Conservation (phyloP, 2,113 vertebrate genomes). For the Marmota monax region DNA sequence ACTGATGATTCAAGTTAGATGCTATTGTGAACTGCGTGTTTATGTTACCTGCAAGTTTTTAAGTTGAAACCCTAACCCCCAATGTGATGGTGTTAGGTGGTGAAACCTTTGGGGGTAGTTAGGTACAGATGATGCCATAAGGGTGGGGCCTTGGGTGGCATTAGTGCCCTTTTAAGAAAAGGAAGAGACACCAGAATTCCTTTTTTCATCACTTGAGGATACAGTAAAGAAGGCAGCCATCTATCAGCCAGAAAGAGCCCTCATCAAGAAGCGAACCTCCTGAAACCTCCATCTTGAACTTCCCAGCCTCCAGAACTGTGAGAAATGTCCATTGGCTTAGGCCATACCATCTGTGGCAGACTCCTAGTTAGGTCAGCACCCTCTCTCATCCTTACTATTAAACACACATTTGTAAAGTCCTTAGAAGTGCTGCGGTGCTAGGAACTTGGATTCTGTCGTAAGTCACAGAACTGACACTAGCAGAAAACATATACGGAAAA, state of each 20-base stretch:
- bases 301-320: neutral
- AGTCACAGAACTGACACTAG: neutral
- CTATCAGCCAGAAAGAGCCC: neutral
- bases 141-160: neutral
- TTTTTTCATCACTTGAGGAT: neutral
- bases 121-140: neutral
- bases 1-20: neutral
- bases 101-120: neutral
- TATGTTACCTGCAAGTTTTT: neutral
- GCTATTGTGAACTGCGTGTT: neutral
- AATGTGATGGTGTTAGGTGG: neutral
- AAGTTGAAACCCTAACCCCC: neutral
- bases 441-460: neutral
- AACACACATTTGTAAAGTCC: neutral
- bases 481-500: constrained; percentile 37
- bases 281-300: neutral
- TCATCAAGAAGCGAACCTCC: neutral
- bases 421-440: neutral
- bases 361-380: neutral
- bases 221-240: neutral
- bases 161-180: neutral
- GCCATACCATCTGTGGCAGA: neutral
- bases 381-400: neutral
- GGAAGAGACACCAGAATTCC: neutral
- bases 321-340: constrained; percentile 25